Evolutionary conservation across 2,797 vertebrate genomes (phyloP).

Genomic region (Rhinatrema bivittatum): DNA sequence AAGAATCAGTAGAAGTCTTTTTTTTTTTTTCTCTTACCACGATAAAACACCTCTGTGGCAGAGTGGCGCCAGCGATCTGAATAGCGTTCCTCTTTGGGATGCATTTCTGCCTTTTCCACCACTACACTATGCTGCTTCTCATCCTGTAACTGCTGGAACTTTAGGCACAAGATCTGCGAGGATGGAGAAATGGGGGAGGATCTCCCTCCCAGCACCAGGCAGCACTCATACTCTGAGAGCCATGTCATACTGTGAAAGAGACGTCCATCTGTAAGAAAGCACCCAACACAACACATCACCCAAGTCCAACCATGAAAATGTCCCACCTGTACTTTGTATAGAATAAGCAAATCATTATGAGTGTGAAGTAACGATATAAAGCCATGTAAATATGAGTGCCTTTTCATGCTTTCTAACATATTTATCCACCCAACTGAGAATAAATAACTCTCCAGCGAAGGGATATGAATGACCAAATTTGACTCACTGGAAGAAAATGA

Average conservation of each 20-base stretch:
- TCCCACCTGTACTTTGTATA: too few species aligned
- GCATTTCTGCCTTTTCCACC: slow-evolving; percentile 10
- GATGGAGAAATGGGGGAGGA: slow-evolving; percentile 39
- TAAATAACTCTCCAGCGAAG: too few species aligned
- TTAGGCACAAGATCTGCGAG: slow-evolving; percentile 26
- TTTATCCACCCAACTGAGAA: too few species aligned
- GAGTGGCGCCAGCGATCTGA: slow-evolving; percentile 54
- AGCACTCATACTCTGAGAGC: slow-evolving; percentile 21
- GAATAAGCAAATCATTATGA: too few species aligned
- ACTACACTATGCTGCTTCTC: neutral
- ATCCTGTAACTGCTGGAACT: neutral
- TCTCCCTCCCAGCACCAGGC: slow-evolving; percentile 51
- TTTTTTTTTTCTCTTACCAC: slow-evolving; percentile 26
- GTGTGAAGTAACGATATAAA: too few species aligned
- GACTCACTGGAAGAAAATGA: too few species aligned
- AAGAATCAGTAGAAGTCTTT: neutral
- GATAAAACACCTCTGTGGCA: slow-evolving; percentile 37
- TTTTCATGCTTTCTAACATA: too few species aligned
- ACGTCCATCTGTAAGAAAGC: slow-evolving; percentile 27
- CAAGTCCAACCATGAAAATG: too few species aligned
- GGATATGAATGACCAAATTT: too few species aligned
- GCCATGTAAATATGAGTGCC: too few species aligned
- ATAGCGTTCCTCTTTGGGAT: slow-evolving; percentile 6
- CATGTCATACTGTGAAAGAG: slow-evolving; percentile 48
- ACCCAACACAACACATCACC: too few species aligned